These are phyloP conservation scores for Meleagris gallopavo DNA, from an alignment of 2,113 vertebrate genomes.

Conservation along the genomic window DNA sequence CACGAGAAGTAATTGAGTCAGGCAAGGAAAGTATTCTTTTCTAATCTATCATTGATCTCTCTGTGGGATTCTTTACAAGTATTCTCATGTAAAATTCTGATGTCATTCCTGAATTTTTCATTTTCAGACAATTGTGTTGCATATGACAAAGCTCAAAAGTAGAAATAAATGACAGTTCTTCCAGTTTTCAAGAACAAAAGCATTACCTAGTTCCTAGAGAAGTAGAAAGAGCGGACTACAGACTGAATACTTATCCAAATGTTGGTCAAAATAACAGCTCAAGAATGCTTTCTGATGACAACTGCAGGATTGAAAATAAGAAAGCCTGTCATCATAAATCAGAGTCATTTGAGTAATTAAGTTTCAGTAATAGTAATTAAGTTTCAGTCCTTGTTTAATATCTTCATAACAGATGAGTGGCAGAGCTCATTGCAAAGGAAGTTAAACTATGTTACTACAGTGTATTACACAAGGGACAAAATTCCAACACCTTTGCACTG, in stretches of 20 bases:
- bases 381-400: background rate
- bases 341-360: background rate
- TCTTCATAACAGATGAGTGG: background rate
- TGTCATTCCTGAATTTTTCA: background rate
- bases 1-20: background rate
- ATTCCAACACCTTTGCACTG: background rate
- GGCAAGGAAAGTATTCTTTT: background rate
- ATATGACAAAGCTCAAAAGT: background rate
- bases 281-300: background rate
- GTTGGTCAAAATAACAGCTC: background rate
- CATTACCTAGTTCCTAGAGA: background rate
- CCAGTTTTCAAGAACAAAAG: background rate
- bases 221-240: background rate
- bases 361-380: background rate
- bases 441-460: background rate
- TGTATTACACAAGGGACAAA: background rate
- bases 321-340: background rate
- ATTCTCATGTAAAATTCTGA: background rate
- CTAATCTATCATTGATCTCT: background rate
- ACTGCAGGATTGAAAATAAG: background rate
- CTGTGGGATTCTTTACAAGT: background rate
- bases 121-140: background rate
- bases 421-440: background rate
- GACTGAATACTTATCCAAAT: background rate
- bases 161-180: background rate